Evolutionary conservation across 2,797 vertebrate genomes (phyloP).

Genomic region (Hephaestus fuliginosus): DNA sequence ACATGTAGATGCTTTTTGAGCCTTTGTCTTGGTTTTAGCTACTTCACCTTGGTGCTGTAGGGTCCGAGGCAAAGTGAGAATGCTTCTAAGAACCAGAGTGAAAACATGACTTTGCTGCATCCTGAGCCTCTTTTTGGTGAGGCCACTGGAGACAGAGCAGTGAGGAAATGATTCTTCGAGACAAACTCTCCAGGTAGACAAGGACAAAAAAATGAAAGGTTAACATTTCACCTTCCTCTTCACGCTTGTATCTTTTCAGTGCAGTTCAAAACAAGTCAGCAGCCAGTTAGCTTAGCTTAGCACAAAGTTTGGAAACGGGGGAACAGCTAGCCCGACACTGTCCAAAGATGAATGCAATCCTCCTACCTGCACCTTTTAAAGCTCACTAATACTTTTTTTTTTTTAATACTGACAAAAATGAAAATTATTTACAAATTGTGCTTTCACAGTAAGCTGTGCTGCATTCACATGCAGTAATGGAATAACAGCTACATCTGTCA

Average conservation of each 20-base stretch:
- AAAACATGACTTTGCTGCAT: slow-evolving; percentile 66
- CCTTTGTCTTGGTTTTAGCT: slow-evolving; percentile 72
- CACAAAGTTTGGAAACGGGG: neutral
- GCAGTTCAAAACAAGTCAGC: neutral
- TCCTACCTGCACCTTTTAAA: neutral
- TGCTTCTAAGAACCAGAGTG: slow-evolving; percentile 72
- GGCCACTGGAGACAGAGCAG: neutral
- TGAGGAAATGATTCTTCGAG: slow-evolving; percentile 12
- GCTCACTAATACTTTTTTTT: neutral
- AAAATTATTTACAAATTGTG: neutral
- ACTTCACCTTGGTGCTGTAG: slow-evolving; percentile 65
- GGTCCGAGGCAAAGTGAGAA: slow-evolving; percentile 67
- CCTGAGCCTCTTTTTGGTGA: neutral
- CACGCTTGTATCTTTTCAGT: neutral
- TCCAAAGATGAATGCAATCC: neutral
- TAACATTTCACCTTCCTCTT: neutral
- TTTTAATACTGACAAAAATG: neutral
- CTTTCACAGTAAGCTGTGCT: neutral
- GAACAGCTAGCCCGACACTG: too few relatives aligned
- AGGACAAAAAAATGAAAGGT: neutral
- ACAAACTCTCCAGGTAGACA: neutral
- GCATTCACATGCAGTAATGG: neutral
- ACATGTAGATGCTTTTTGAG: slow-evolving; percentile 86
- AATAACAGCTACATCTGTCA: neutral
- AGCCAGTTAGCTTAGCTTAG: neutral